Conservation (phyloP, 35 echinoderm and acorn worm genomes). For the Ptychodera flava region DNA sequence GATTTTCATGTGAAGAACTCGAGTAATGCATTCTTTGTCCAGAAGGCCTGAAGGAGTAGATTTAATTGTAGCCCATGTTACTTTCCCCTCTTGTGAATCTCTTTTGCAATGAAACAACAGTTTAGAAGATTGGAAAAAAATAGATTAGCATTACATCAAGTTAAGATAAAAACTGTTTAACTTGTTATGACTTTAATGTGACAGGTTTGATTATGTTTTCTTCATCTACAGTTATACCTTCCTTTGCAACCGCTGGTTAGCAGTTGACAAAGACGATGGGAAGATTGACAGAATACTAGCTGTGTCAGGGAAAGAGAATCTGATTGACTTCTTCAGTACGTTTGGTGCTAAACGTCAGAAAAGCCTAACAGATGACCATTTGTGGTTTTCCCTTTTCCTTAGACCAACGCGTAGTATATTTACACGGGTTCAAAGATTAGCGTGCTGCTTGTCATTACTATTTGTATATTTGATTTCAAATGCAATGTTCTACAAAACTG, state of each 20-base stretch:
- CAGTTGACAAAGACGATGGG: constrained; percentile 57
- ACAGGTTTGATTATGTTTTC: too few relatives aligned
- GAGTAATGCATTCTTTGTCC: too few relatives aligned
- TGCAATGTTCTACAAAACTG: neutral
- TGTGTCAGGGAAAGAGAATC: constrained; percentile 35
- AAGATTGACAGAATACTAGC: constrained; percentile 34
- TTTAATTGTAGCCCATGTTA: too few relatives aligned
- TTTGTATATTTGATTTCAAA: neutral
- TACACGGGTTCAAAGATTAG: neutral
- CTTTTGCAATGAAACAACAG: too few relatives aligned
- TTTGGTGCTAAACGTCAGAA: neutral
- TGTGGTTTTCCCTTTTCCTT: neutral
- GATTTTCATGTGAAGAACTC: too few relatives aligned
- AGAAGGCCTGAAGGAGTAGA: too few relatives aligned
- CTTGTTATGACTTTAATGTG: too few relatives aligned
- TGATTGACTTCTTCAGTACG: neutral
- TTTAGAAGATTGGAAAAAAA: too few relatives aligned
- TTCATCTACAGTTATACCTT: constrained; percentile 46
- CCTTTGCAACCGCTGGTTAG: constrained; percentile 55
- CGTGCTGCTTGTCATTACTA: neutral
- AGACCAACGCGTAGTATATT: neutral
- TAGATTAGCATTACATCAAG: too few relatives aligned
- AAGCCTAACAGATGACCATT: neutral
- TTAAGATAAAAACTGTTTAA: too few relatives aligned
- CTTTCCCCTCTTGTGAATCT: too few relatives aligned